These are phyloP conservation scores for Phorcus lineatus DNA, from an alignment of 2,888 invertebrate genomes.

Conservation along the genomic window DNA sequence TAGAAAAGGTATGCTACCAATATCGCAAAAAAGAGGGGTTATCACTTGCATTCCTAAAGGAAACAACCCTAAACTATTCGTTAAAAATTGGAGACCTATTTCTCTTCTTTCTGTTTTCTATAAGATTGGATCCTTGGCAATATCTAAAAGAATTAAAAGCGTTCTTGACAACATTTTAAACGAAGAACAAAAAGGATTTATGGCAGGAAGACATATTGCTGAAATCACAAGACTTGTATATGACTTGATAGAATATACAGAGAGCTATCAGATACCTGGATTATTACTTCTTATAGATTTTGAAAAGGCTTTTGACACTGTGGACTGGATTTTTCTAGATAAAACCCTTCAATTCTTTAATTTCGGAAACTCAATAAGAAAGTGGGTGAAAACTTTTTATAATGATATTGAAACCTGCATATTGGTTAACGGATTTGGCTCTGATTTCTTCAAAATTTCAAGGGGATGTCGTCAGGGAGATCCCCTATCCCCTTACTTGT, in stretches of 20 bases:
- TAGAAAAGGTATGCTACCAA: neutral
- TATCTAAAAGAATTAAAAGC: neutral
- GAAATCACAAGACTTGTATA: neutral
- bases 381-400: neutral
- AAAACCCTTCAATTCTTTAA: constrained; percentile 7
- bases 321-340: neutral
- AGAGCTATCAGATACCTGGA: neutral
- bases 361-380: neutral
- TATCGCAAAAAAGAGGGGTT: neutral
- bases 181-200: neutral
- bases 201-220: constrained; percentile 7
- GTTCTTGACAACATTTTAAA: neutral
- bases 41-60: neutral
- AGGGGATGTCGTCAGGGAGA: constrained; percentile 31
- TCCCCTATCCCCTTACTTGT: neutral
- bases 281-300: constrained; percentile 6
- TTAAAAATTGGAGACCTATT: constrained; percentile 8
- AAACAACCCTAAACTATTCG: neutral
- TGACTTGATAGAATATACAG: constrained; percentile 17
- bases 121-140: neutral
- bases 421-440: neutral
- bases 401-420: neutral
- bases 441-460: neutral
- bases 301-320: constrained; percentile 2
- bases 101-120: neutral